Evolutionary conservation across 2,113 vertebrate species (phyloP), one percentile per base, ranked within the genome.

Genomic region (Pelodiscus sinensis): DNA sequence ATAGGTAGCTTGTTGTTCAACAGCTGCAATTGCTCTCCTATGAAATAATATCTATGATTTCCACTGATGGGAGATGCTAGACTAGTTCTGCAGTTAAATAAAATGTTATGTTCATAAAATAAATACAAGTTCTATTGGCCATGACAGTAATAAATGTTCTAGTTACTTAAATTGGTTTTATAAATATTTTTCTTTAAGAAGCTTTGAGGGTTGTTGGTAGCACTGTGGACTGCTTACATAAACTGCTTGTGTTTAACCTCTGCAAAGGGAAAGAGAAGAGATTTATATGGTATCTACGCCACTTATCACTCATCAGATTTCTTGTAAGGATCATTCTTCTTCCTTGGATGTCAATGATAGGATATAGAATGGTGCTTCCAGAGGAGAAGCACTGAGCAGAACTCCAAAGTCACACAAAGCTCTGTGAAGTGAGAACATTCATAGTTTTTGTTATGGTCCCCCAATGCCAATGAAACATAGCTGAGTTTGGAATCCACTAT

Each of bases 161-260:
- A 87, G n/a, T 65, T 89, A 81, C 88, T 79, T 54, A 50, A 92
- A 92, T 88, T 65, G 73, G 35, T 78, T 86, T 92, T 89, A 83
- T 71, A 54, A 55, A 9, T 60, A 38, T 12, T 81, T 81, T 87
- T 86, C 92, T 79, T 81, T 58, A 54, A 81, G 80, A n/a, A 77
- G 55, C 38, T 91, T 0, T 0, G 44, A 56, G n/a, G 38, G 51
- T 82, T 84, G 38, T 2, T 2, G 29, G 71, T 1, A 79, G 57
- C 55, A 19, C 24, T 83, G 86, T 80, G 75, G 62, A 71, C 80
- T 31, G 21, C 54, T 75, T 35, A 68, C 38, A 81, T 62, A 55
- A 60, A 88, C 35, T 54, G 71, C 57, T 85, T 56, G 9, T 55
- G 24, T 50, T 96, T 12, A 51, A 44, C 83, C 85, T 93, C 22